Conservation (phyloP, 2,888 invertebrate genomes). For the Catocala fraxini region DNA sequence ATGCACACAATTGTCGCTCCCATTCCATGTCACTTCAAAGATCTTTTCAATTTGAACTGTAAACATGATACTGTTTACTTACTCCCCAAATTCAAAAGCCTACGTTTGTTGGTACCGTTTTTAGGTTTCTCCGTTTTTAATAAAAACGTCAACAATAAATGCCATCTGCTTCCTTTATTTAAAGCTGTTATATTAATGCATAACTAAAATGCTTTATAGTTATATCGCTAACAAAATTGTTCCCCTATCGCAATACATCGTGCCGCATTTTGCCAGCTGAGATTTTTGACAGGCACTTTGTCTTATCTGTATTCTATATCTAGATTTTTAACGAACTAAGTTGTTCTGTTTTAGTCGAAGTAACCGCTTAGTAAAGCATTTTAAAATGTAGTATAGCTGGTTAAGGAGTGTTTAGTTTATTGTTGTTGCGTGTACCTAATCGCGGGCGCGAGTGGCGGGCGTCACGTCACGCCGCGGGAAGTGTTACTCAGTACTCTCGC, state of each 20-base stretch:
- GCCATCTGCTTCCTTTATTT: constrained; percentile 8
- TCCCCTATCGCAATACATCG: neutral
- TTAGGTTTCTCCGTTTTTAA: neutral
- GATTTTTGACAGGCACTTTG: neutral
- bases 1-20: neutral
- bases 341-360: constrained; percentile 25
- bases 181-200: neutral
- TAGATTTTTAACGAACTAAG: constrained; percentile 13
- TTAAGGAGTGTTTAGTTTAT: constrained; percentile 55
- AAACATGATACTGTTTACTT: constrained; percentile 7
- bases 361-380: constrained; percentile 35
- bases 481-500: constrained; percentile 61
- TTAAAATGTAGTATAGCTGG: constrained; percentile 37
- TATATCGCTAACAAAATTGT: neutral
- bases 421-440: constrained; percentile 66
- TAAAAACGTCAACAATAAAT: neutral
- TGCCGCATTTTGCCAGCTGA: neutral
- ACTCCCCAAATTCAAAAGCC: neutral
- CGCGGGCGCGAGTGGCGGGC: constrained; percentile 58
- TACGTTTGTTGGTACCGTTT: neutral
- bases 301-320: constrained; percentile 4
- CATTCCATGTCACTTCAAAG: constrained; percentile 1
- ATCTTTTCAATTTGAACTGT: constrained; percentile 5
- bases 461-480: constrained; percentile 74
- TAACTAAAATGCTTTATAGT: neutral